Conservation (phyloP, 2,888 invertebrate genomes). For the Patella caerulea region DNA sequence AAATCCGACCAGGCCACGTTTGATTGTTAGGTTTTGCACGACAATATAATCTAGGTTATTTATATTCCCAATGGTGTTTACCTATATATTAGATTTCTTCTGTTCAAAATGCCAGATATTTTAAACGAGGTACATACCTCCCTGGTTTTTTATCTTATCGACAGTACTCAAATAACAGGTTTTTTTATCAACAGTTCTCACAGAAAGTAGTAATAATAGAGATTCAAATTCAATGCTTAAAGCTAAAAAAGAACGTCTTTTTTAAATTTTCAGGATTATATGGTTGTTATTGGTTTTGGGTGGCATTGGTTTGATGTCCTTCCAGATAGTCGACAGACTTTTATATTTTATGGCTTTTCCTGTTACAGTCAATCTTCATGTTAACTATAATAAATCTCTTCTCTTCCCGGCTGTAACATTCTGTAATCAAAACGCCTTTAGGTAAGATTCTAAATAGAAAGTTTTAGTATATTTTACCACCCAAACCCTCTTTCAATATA, state of each 20-base stretch:
- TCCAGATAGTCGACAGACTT: constrained; percentile 55
- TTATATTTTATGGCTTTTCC: constrained; percentile 51
- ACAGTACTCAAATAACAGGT: too few species aligned
- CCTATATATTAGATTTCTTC: too few species aligned
- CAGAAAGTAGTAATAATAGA: background rate
- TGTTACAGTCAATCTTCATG: constrained; percentile 54
- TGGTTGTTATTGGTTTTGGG: constrained; percentile 49
- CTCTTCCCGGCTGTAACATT: constrained; percentile 55
- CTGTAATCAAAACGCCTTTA: constrained; percentile 61
- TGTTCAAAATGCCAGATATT: too few species aligned
- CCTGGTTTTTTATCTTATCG: too few species aligned
- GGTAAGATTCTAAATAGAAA: constrained; percentile 34
- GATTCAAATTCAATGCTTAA: background rate
- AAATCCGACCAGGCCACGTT: too few species aligned
- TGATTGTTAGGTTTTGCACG: too few species aligned
- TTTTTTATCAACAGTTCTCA: too few species aligned
- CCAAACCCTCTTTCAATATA: too few species aligned
- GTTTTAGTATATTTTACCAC: too few species aligned
- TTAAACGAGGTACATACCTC: background rate
- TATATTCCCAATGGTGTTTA: too few species aligned
- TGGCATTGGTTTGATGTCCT: constrained; percentile 45
- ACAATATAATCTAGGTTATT: too few species aligned
- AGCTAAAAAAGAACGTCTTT: background rate
- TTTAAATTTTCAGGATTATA: constrained; percentile 44
- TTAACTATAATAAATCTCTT: constrained; percentile 58